phyloP scores from a whole-genome alignment of 2,888 invertebrate genomes.

The Drosophila nigricruria region DNA sequence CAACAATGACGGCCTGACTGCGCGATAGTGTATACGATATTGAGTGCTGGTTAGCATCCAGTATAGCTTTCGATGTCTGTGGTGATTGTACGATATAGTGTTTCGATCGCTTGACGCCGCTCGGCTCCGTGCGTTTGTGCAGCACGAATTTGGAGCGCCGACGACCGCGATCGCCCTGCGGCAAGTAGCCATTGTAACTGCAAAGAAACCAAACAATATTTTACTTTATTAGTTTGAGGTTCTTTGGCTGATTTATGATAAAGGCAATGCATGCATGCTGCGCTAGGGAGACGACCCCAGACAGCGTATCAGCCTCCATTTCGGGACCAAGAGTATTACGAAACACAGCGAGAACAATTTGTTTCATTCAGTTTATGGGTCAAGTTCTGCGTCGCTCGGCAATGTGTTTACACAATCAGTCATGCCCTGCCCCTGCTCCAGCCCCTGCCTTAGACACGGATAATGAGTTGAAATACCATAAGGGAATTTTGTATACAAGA shows the following conservation, averaged over 20 bases:
- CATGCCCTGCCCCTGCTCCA: slow-evolving; percentile 6
- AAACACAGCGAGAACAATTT: slow-evolving; percentile 22
- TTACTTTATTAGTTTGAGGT: slow-evolving; percentile 15
- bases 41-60: slow-evolving; percentile 97
- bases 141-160: slow-evolving; percentile 97
- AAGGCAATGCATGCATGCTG: slow-evolving; percentile 26
- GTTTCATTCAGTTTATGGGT: slow-evolving; percentile 60
- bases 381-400: slow-evolving; percentile 64
- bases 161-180: slow-evolving; percentile 96
- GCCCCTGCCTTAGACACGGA: slow-evolving; percentile 5
- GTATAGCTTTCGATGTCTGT: slow-evolving; percentile 96
- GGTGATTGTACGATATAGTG: slow-evolving; percentile 98
- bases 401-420: slow-evolving; percentile 62
- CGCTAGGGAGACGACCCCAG: slow-evolving; percentile 6
- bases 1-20: slow-evolving; percentile 98
- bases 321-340: slow-evolving; percentile 42
- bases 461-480: slow-evolving; percentile 59
- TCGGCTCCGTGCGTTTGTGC: slow-evolving; percentile 92
- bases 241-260: slow-evolving; percentile 48
- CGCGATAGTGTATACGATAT: slow-evolving; percentile 98
- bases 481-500: slow-evolving; percentile 25
- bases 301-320: not conserved
- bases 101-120: slow-evolving; percentile 97
- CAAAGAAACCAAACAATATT: slow-evolving; percentile 22
- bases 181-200: slow-evolving; percentile 97